phyloP scores from a whole-genome alignment of 2,797 vertebrate genomes.

The Chelmon rostratus region DNA sequence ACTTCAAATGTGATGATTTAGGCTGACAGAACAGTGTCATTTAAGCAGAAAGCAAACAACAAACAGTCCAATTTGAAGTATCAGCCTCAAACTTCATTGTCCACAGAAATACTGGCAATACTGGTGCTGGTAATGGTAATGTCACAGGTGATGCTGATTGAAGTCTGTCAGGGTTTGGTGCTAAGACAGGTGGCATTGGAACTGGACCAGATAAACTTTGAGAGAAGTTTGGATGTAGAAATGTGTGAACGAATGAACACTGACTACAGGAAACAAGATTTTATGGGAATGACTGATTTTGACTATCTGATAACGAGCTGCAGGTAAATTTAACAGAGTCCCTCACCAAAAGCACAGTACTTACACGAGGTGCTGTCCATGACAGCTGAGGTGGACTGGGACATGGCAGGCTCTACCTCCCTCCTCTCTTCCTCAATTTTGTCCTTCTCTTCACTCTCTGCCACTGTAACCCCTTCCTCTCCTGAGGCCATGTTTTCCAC shows the following conservation, averaged over 20 bases:
- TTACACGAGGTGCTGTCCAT: constrained; percentile 89
- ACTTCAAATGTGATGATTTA: no score
- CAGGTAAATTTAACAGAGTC: background rate
- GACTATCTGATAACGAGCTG: background rate
- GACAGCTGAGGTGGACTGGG: constrained; percentile 85
- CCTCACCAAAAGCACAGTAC: constrained; percentile 43
- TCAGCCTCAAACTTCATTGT: no score
- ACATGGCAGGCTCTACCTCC: constrained; percentile 69
- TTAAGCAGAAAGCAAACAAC: no score
- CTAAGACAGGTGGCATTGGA: no score
- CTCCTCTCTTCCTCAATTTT: constrained; percentile 83
- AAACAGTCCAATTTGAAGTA: no score
- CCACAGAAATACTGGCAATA: no score
- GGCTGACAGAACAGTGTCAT: no score
- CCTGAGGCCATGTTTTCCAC: constrained; percentile 43
- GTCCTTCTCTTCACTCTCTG: constrained; percentile 75
- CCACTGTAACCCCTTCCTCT: constrained; percentile 76
- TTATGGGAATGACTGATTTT: background rate
- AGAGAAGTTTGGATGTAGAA: background rate
- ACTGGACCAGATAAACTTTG: background rate
- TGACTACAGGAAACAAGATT: background rate
- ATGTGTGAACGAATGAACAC: background rate
- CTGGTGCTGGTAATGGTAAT: no score
- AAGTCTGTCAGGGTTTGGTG: no score
- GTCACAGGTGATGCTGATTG: no score